A percentile compares a stretch with the other conserved stretches of the same genome.
Conservation (phyloP, 2,113 vertebrate genomes). For the Uria lomvia region DNA sequence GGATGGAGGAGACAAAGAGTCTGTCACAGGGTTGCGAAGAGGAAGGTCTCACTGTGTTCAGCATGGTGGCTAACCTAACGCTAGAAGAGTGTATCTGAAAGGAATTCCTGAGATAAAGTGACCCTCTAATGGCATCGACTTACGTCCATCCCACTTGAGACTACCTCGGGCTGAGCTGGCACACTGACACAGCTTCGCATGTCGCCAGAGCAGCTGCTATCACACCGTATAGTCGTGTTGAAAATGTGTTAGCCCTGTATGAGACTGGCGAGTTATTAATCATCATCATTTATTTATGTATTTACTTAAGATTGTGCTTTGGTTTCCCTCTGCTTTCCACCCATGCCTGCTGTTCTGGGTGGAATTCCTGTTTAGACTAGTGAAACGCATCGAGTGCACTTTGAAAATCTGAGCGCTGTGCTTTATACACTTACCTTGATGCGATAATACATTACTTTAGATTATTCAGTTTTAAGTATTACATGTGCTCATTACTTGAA, state of each 20-base stretch:
- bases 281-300: not conserved
- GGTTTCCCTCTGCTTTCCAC: not conserved
- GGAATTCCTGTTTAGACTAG: not conserved
- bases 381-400: not conserved
- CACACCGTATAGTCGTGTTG: not conserved
- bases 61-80: not conserved
- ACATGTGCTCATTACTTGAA: not conserved
- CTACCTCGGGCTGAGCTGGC: not conserved
- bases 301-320: not conserved
- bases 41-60: not conserved
- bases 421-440: not conserved
- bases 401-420: not conserved
- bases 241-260: not conserved
- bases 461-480: not conserved
- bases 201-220: not conserved
- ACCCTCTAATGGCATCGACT: not conserved
- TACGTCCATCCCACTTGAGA: not conserved
- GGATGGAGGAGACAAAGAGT: not conserved
- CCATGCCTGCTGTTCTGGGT: not conserved
- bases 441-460: not conserved
- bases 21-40: not conserved
- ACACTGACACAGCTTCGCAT: not conserved
- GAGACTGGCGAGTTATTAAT: constrained; percentile 9
- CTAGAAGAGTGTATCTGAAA: not conserved
- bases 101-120: not conserved